These are phyloP conservation scores for Arctia plantaginis DNA, from an alignment of 2,888 invertebrate species.

Conservation along the genomic window DNA sequence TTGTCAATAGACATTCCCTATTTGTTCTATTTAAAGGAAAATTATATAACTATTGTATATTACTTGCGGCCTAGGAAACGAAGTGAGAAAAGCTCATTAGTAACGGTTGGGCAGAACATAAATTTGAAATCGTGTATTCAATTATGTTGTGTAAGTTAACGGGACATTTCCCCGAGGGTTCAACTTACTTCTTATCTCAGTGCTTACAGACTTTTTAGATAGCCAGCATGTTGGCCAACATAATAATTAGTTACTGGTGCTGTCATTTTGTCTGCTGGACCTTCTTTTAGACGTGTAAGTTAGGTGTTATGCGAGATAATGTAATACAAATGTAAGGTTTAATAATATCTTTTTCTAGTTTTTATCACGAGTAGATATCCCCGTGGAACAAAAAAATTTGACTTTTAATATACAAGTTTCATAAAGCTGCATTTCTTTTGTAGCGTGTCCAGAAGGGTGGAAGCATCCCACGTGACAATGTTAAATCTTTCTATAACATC, in stretches of 20 bases:
- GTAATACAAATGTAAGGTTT: no score
- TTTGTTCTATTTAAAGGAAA: no score
- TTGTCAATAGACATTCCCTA: neutral
- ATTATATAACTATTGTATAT: constrained; percentile 14
- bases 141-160: constrained; percentile 67
- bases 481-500: no score
- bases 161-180: constrained; percentile 61
- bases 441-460: no score
- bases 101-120: constrained; percentile 55
- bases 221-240: constrained; percentile 17
- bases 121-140: constrained; percentile 74
- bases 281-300: neutral
- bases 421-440: no score
- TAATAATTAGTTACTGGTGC: neutral
- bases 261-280: neutral
- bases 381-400: no score
- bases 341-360: no score
- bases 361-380: no score
- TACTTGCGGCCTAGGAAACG: constrained; percentile 24
- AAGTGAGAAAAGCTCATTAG: constrained; percentile 51
- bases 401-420: no score
- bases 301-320: neutral
- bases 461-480: no score
- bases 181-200: constrained; percentile 38
- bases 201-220: constrained; percentile 28